Conservation (phyloP, 2,888 invertebrate genomes). For the Cyclophora albipunctata region DNA sequence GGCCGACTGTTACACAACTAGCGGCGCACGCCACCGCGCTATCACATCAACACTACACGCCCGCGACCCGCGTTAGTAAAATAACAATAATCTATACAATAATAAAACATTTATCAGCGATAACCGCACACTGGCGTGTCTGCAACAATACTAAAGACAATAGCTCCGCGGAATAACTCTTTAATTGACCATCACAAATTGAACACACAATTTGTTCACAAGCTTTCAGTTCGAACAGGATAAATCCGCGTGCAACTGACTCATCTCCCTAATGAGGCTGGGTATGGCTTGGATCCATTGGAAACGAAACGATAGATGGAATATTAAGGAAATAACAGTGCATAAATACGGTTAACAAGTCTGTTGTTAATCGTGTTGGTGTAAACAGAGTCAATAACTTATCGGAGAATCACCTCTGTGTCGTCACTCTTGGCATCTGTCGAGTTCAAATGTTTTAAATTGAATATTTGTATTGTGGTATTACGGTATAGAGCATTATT, state of each 20-base stretch:
- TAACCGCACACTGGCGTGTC: slow-evolving; percentile 24
- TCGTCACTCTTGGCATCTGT: neutral
- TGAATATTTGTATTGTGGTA: slow-evolving; percentile 2
- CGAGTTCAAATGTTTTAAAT: neutral
- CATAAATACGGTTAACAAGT: too few relatives aligned
- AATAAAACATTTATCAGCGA: slow-evolving; percentile 7
- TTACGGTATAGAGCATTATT: neutral
- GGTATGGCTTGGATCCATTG: neutral
- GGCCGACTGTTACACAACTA: slow-evolving; percentile 59
- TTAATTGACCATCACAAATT: slow-evolving; percentile 61
- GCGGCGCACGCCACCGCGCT: slow-evolving; percentile 21
- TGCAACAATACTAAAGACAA: slow-evolving; percentile 43
- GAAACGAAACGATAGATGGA: too few relatives aligned
- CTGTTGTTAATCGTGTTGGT: neutral
- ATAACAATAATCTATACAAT: slow-evolving; percentile 9
- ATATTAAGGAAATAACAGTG: too few relatives aligned
- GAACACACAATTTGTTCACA: slow-evolving; percentile 48
- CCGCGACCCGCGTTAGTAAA: slow-evolving; percentile 5
- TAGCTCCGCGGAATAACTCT: slow-evolving; percentile 30
- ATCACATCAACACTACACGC: slow-evolving; percentile 10
- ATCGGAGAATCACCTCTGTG: neutral
- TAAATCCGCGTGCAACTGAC: slow-evolving; percentile 50
- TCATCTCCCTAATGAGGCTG: slow-evolving; percentile 9
- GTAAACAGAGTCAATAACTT: slow-evolving; percentile 1
- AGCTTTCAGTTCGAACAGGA: slow-evolving; percentile 68